These are phyloP conservation scores for Podarcis muralis DNA, from an alignment of 2,113 vertebrate species.

Conservation along the genomic window DNA sequence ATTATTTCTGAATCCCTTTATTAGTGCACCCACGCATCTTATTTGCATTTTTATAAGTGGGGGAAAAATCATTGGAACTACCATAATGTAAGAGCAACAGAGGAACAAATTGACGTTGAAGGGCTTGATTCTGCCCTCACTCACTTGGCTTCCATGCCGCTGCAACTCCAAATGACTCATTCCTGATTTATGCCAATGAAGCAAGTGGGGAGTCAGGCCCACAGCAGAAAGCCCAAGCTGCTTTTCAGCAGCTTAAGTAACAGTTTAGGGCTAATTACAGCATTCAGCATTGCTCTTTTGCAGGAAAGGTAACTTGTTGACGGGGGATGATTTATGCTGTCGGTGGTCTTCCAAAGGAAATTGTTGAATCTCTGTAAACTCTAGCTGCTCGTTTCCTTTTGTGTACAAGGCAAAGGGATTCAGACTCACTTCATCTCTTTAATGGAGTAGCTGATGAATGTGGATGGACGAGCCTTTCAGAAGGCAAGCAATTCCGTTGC, in stretches of 20 bases:
- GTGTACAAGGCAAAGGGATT: neutral
- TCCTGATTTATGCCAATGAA: constrained; percentile 43
- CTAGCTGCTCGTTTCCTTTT: neutral
- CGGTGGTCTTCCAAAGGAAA: neutral
- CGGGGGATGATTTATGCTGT: neutral
- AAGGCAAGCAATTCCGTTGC: neutral
- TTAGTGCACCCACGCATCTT: constrained; percentile 71
- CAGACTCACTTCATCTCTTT: neutral
- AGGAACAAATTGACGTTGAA: constrained; percentile 52
- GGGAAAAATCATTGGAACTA: constrained; percentile 61
- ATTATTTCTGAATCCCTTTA: constrained; percentile 76
- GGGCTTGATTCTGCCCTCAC: constrained; percentile 42
- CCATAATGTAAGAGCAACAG: constrained; percentile 55
- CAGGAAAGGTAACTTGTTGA: neutral
- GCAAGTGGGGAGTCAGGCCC: neutral
- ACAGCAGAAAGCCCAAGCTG: constrained; percentile 14
- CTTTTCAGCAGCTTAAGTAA: constrained; percentile 28
- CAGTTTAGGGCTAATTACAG: constrained; percentile 22
- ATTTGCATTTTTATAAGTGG: constrained; percentile 75
- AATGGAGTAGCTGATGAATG: neutral
- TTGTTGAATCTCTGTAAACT: neutral
- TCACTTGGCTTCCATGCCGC: constrained; percentile 33
- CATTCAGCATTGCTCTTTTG: neutral
- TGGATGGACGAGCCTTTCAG: neutral
- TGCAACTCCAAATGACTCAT: constrained; percentile 18